These are phyloP conservation scores for Apistogramma diplotaenia DNA, from an alignment of 2,113 vertebrate genomes.

Conservation along the genomic window DNA sequence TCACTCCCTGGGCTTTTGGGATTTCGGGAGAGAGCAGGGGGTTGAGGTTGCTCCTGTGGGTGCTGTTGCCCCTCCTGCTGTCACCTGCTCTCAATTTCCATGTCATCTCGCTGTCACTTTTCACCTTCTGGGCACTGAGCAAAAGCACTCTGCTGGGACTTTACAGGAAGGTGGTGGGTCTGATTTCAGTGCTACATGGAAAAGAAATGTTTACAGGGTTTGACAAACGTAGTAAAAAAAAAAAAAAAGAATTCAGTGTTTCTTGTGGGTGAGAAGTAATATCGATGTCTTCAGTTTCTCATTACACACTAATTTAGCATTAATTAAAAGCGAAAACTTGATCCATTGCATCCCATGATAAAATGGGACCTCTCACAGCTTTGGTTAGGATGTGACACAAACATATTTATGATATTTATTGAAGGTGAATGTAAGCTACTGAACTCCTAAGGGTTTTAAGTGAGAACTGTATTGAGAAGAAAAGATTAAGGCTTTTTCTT, in stretches of 20 bases:
- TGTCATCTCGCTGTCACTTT: conserved; percentile 70
- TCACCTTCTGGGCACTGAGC: conserved; percentile 64
- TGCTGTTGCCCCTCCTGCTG: conserved; percentile 35
- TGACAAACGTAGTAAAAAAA: conserved; percentile 26
- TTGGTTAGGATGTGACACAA: conserved; percentile 55
- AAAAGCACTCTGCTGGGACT: conserved; percentile 60
- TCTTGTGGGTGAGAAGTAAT: conserved; percentile 41
- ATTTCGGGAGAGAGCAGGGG: conserved; percentile 67
- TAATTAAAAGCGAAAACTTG: conserved; percentile 47
- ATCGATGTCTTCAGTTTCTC: conserved; percentile 38
- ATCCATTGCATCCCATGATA: conserved; percentile 48
- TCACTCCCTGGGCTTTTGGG: conserved; percentile 80
- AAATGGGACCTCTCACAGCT: conserved; percentile 50
- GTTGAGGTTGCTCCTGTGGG: conserved; percentile 60
- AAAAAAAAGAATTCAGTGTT: conserved; percentile 27
- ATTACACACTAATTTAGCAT: conserved; percentile 39
- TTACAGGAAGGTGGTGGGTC: conserved; percentile 45
- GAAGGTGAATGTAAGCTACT: conserved; percentile 84
- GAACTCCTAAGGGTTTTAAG: conserved; percentile 62
- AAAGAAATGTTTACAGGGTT: conserved; percentile 55
- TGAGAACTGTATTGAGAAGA: conserved; percentile 47
- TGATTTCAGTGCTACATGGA: conserved; percentile 34
- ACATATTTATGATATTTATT: conserved; percentile 86
- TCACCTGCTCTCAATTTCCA: conserved; percentile 58
- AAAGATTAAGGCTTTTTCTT: conserved; percentile 65